Percentiles rank a stretch among this genome's conserved stretches.
These are phyloP conservation scores for Tenodera sinensis DNA, from an alignment of 2,888 invertebrate genomes.

Conservation along the genomic window DNA sequence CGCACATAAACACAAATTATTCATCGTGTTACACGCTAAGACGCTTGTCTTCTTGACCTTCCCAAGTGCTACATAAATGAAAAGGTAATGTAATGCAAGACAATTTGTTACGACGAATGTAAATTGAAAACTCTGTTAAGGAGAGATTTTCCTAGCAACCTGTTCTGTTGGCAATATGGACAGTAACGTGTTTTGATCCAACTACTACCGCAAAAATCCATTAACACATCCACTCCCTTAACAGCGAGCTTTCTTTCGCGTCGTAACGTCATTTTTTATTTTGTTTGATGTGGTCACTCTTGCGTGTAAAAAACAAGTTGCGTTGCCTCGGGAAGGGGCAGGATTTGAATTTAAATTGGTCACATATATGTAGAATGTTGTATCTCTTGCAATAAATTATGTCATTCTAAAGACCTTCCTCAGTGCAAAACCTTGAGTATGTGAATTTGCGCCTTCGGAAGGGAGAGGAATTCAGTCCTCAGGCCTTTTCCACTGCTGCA, in stretches of 20 bases:
- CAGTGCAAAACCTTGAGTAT: no score
- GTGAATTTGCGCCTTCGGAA: no score
- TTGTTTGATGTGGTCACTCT: not conserved
- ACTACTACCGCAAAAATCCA: not conserved
- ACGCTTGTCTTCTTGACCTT: not conserved
- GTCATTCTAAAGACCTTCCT: not conserved
- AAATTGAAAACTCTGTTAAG: not conserved
- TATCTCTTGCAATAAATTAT: not conserved
- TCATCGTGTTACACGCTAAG: not conserved
- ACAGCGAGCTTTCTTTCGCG: not conserved
- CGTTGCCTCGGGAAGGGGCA: not conserved
- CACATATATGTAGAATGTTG: not conserved
- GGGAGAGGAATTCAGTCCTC: not conserved
- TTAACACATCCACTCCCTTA: not conserved
- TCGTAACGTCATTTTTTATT: not conserved
- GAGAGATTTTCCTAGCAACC: not conserved
- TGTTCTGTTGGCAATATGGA: not conserved
- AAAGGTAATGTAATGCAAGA: not conserved
- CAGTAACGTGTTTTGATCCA: not conserved
- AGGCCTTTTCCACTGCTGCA: not conserved
- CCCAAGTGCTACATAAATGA: not conserved
- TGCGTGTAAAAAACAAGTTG: not conserved
- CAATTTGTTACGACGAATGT: not conserved
- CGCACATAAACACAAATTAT: no score
- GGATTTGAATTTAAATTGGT: not conserved